Percentiles rank a stretch among this genome's conserved stretches.
These are phyloP conservation scores for Tyrophagus putrescentiae DNA, from an alignment of 1,140 invertebrate species.

Conservation along the genomic window DNA sequence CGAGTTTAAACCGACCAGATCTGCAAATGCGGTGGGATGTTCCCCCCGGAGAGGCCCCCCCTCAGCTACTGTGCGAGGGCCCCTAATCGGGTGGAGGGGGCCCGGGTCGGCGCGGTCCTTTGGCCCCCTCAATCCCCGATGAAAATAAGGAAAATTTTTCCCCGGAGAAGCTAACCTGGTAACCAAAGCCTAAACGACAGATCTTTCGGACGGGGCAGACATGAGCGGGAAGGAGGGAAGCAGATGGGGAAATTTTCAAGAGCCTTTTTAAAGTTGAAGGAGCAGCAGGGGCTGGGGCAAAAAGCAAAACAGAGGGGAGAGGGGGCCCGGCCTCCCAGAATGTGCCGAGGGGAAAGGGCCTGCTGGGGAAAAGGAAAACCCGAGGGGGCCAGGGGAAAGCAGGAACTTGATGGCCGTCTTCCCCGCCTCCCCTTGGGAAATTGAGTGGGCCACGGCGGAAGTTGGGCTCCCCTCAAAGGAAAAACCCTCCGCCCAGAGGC, in stretches of 20 bases:
- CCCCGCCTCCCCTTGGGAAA: constrained; percentile 2
- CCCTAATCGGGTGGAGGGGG: neutral
- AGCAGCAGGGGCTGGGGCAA: neutral
- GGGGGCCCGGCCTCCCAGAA: neutral
- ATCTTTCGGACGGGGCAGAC: constrained; percentile 36
- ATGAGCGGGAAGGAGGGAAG: constrained; percentile 38
- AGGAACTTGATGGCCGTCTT: neutral
- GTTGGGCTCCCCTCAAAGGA: neutral
- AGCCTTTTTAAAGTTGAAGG: constrained; percentile 14
- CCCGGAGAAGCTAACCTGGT: neutral
- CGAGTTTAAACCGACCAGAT: neutral
- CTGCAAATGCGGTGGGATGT: constrained; percentile 17
- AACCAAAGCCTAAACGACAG: constrained; percentile 11
- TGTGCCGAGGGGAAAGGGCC: constrained; percentile 2
- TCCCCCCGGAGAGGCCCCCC: constrained; percentile 1
- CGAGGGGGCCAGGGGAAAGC: constrained; percentile 2
- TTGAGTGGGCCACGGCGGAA: constrained; percentile 3
- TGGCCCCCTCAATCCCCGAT: neutral
- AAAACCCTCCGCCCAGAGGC: neutral
- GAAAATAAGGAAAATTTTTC: neutral
- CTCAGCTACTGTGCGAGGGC: neutral
- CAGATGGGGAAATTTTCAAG: constrained; percentile 26
- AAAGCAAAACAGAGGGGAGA: neutral
- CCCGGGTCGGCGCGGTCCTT: neutral
- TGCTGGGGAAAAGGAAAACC: neutral